Percentiles rank a stretch among this genome's conserved stretches.
Conservation (phyloP, 2,888 invertebrate genomes). For the Beris morrisii region DNA sequence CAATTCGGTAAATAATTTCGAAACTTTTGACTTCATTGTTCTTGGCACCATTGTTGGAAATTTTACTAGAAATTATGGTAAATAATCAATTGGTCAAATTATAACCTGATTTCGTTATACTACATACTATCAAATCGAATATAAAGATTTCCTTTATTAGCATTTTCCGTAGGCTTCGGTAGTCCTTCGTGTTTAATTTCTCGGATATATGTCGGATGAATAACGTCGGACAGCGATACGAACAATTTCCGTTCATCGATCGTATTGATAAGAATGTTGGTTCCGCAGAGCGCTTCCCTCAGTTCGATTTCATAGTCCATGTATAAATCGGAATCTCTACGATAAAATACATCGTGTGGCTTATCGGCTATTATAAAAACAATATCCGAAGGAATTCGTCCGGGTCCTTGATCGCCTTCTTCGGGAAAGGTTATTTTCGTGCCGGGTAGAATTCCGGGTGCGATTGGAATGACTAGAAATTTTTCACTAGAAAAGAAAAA, state of each 20-base stretch:
- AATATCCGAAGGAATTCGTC: conserved; percentile 68
- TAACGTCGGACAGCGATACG: conserved; percentile 71
- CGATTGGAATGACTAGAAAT: conserved; percentile 72
- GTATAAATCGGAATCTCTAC: conserved; percentile 69
- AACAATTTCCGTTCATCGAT: conserved; percentile 70
- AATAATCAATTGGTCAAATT: conserved; percentile 31
- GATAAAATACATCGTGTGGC: conserved; percentile 66
- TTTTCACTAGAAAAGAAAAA: conserved; percentile 60
- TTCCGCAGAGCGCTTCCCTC: conserved; percentile 72
- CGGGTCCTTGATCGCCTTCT: conserved; percentile 78
- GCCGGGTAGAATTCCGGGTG: conserved; percentile 72
- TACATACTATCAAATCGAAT: conserved; percentile 64
- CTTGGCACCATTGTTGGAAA: conserved; percentile 58
- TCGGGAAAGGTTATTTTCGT: conserved; percentile 74
- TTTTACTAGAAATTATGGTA: conserved; percentile 39
- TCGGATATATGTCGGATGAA: conserved; percentile 70
- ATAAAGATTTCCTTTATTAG: conserved; percentile 67
- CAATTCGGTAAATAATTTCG: conserved; percentile 54
- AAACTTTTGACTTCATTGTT: conserved; percentile 56
- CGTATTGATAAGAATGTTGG: conserved; percentile 66
- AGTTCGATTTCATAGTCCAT: conserved; percentile 65
- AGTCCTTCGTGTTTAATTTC: conserved; percentile 72
- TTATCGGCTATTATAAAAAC: conserved; percentile 74
- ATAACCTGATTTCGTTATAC: conserved; percentile 40
- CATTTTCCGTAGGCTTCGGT: conserved; percentile 61